Evolutionary conservation across 2,797 vertebrate genomes (phyloP).

Genomic region (Microctenopoma steveboyesi): DNA sequence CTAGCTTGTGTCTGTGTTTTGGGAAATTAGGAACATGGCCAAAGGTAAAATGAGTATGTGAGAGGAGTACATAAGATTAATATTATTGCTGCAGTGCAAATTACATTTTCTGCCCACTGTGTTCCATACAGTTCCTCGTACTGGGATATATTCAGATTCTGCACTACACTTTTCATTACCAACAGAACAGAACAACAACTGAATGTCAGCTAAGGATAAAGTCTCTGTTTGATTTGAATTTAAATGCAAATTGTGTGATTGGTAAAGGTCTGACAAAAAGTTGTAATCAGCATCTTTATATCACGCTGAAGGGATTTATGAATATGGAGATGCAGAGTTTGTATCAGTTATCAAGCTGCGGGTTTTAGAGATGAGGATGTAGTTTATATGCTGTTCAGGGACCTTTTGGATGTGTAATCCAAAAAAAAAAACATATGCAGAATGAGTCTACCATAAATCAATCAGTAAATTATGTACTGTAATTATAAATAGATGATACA

Average conservation of each 20-base stretch:
- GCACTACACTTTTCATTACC: conserved; percentile 33
- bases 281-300: conserved; percentile 64
- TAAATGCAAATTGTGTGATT: conserved; percentile 53
- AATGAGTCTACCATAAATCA: neutral
- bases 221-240: conserved; percentile 41
- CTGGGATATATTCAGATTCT: conserved; percentile 21
- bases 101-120: conserved; percentile 24
- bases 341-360: conserved; percentile 27
- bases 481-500: conserved; percentile 5
- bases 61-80: conserved; percentile 7
- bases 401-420: neutral
- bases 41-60: conserved; percentile 18
- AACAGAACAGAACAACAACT: conserved; percentile 29
- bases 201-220: conserved; percentile 41
- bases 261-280: conserved; percentile 46
- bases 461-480: neutral
- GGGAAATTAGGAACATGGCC: neutral
- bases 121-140: conserved; percentile 15
- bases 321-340: conserved; percentile 59
- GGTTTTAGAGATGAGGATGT: conserved; percentile 39
- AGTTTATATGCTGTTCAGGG: conserved; percentile 24
- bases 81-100: conserved; percentile 20
- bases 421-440: neutral
- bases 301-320: conserved; percentile 48
- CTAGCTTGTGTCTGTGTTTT: neutral